Conservation (phyloP, 2,888 invertebrate genomes). For the Dasypolia templi region DNA sequence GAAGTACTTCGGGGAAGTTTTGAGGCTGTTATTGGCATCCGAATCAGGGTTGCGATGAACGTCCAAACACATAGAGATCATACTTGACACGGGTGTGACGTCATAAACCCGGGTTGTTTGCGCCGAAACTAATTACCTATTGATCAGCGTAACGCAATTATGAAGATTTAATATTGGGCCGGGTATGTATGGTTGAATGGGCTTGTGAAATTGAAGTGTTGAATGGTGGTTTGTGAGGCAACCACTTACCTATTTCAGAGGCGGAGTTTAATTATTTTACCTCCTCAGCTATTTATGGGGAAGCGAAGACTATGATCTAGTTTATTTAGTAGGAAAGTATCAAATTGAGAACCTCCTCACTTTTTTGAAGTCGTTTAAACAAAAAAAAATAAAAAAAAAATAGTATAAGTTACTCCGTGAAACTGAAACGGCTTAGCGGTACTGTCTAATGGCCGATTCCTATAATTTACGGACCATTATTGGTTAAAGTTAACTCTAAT, state of each 20-base stretch:
- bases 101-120: conserved; percentile 54
- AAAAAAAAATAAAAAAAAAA: neutral
- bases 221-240: conserved; percentile 9
- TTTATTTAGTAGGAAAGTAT: neutral
- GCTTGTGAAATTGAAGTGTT: conserved; percentile 15
- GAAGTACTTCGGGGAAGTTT: conserved; percentile 49
- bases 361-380: no score
- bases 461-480: no score
- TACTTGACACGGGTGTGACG: conserved; percentile 72
- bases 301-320: neutral
- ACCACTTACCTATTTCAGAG: neutral
- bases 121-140: conserved; percentile 64
- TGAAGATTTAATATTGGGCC: conserved; percentile 45
- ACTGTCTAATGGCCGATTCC: neutral
- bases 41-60: conserved; percentile 58
- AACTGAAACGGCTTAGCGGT: no score
- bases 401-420: neutral
- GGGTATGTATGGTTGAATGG: conserved; percentile 19
- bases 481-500: no score
- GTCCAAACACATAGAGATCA: conserved; percentile 67
- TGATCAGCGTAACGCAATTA: conserved; percentile 61
- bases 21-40: conserved; percentile 63
- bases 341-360: no score
- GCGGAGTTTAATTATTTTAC: conserved; percentile 7
- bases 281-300: neutral